Conservation (phyloP, 2,888 invertebrate genomes). For the Platycheirus albimanus region DNA sequence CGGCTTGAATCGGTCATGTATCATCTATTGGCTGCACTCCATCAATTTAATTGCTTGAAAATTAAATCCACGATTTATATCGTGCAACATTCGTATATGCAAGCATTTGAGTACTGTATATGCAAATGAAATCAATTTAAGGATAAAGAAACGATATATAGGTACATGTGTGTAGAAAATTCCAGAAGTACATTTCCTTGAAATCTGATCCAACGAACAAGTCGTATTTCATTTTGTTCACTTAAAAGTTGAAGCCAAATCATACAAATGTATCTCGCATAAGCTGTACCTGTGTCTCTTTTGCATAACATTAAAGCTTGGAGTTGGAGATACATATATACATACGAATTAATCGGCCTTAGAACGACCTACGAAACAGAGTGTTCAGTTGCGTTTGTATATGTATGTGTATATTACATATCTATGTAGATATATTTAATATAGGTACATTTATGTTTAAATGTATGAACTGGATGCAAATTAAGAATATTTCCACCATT, state of each 20-base stretch:
- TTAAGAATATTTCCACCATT: conserved; percentile 47
- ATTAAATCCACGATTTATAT: conserved; percentile 25
- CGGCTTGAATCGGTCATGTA: not conserved
- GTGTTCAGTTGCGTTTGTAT: not conserved
- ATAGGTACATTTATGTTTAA: not conserved
- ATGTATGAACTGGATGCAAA: conserved; percentile 53
- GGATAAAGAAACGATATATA: conserved; percentile 68
- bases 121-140: conserved; percentile 66
- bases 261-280: conserved; percentile 53
- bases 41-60: conserved; percentile 41
- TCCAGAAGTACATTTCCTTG: conserved; percentile 61
- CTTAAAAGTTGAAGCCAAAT: conserved; percentile 40
- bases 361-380: conserved; percentile 53
- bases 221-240: conserved; percentile 61
- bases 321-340: too few species aligned
- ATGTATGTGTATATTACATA: too few species aligned
- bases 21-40: conserved; percentile 8
- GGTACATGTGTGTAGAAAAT: conserved; percentile 51
- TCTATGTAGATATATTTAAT: too few species aligned
- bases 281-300: conserved; percentile 52
- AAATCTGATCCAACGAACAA: conserved; percentile 65
- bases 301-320: conserved; percentile 66
- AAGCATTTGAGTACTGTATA: conserved; percentile 1
- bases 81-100: conserved; percentile 12
- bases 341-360: conserved; percentile 59